A percentile compares a stretch with the other conserved stretches of the same genome.
Evolutionary conservation across 2,888 invertebrate species (phyloP).

Genomic region (Conops quadrifasciatus): DNA sequence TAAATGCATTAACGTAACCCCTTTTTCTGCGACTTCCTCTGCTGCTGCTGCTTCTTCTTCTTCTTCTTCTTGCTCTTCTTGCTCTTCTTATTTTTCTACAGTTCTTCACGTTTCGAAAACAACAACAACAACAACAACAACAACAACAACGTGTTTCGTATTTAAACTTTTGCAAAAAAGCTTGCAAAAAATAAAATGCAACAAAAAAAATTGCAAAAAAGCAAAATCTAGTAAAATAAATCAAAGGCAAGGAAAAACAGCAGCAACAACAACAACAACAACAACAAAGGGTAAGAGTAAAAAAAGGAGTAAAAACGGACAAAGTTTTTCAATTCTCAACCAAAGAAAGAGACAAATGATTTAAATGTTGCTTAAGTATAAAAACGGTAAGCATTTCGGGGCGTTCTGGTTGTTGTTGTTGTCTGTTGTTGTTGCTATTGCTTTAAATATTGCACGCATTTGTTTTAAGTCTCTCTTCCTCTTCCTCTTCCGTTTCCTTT

Average conservation of each 20-base stretch:
- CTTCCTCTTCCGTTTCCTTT: conserved; percentile 7
- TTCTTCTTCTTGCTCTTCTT: too few relatives aligned
- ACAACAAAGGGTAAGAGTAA: conserved; percentile 33
- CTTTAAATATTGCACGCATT: conserved; percentile 23
- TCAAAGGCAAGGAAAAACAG: too few relatives aligned
- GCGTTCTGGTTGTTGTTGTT: conserved; percentile 5
- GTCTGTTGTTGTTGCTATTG: conserved; percentile 12
- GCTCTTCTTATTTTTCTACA: too few relatives aligned
- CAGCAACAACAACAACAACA: neutral
- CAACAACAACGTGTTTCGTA: too few relatives aligned
- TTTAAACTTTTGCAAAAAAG: too few relatives aligned
- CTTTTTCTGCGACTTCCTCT: too few relatives aligned
- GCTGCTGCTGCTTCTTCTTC: too few relatives aligned
- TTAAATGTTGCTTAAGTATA: conserved; percentile 42
- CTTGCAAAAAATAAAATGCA: too few relatives aligned
- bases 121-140: too few relatives aligned
- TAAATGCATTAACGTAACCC: conserved; percentile 58
- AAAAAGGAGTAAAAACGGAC: conserved; percentile 29
- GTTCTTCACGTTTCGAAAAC: too few relatives aligned
- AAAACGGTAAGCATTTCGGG: neutral
- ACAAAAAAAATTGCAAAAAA: too few relatives aligned
- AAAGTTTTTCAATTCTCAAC: conserved; percentile 32
- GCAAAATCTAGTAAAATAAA: too few relatives aligned
- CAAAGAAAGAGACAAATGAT: conserved; percentile 31
- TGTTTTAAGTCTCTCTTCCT: conserved; percentile 30